Evolutionary conservation across 2,797 vertebrate genomes (phyloP), one percentile per base, ranked within the genome.

Genomic region (Scyliorhinus canicula): DNA sequence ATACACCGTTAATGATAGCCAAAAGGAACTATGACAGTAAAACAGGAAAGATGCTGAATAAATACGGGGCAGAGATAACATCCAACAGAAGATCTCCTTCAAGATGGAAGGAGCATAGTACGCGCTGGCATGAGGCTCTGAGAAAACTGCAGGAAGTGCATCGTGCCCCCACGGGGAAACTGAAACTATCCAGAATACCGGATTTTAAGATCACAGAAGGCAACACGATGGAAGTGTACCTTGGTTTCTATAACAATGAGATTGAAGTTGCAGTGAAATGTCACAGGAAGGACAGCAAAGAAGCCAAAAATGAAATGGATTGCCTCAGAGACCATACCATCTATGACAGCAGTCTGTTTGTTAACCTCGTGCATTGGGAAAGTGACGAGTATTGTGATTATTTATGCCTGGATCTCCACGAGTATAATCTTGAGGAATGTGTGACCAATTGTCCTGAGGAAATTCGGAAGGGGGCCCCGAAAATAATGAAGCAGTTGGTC

Each of bases 251-350:
- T 9, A 95, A 97, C 0, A 95, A 95, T 2, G 95, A 65, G 28
- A 95, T 71, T 0, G 97, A 97, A 88, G 97, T 96, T 0, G 97
- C 97, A 0, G 97, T 98, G 71, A 97, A 96, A 90, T 95, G 96
- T 55, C 96, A 95, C 50, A 0, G 0, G 0, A 95, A 95, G 31
- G 52, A 0, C 60, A 96, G 96, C 2, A 0, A 2, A 6, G 95
- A 67, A 0, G 96, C 96, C 0, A 35, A 79, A 0, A 26, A 52
- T 60, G 97, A 97, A 60, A 95, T 96, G 52, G 63, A 0, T 2
- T 97, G 97, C 95, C 95, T 97, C 0, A 93, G 95, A 0, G 52
- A 86, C 1, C 96, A 96, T 63, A 74, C 28, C 1, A 57, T 1
- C 31, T 95, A 40, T 0, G 67, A 96, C 0, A 50, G 67, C 67